Percentiles rank a stretch among this genome's conserved stretches.
Conservation (phyloP, 37 sponge, comb jelly and placozoan species). For the Halisarca cf. caerulea region DNA sequence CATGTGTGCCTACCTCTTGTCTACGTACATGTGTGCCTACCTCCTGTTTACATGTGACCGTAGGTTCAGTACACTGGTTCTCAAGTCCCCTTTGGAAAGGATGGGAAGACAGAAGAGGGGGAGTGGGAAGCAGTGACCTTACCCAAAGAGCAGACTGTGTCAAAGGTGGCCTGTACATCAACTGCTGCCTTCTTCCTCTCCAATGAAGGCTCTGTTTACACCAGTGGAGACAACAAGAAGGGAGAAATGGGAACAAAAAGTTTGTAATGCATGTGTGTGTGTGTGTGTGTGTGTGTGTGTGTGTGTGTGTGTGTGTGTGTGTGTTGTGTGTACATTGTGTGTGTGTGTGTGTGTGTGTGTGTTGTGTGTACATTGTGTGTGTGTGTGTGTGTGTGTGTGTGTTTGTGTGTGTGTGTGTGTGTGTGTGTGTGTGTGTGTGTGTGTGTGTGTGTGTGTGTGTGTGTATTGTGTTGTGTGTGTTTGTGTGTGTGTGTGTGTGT, state of each 20-base stretch:
- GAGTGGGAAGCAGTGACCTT: slow-evolving; percentile 62
- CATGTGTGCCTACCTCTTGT: too few relatives aligned
- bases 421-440: too few relatives aligned
- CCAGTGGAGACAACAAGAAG: slow-evolving; percentile 75
- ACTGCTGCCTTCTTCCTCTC: slow-evolving; percentile 59
- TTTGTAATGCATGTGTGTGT: neutral
- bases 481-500: too few relatives aligned
- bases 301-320: too few relatives aligned
- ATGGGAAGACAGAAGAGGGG: slow-evolving; percentile 52
- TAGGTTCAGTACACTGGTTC: slow-evolving; percentile 71
- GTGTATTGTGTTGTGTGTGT: too few relatives aligned
- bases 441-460: too few relatives aligned
- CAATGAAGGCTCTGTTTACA: slow-evolving; percentile 75
- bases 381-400: too few relatives aligned
- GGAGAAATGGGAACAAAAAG: slow-evolving; percentile 75
- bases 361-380: too few relatives aligned
- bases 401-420: too few relatives aligned
- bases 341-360: too few relatives aligned
- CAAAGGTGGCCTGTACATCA: slow-evolving; percentile 31
- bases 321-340: too few relatives aligned
- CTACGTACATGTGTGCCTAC: neutral
- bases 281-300: too few relatives aligned
- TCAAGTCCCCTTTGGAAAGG: slow-evolving; percentile 58
- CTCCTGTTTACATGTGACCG: neutral
- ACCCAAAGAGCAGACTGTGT: slow-evolving; percentile 52